These are phyloP conservation scores for Bovichtus diacanthus DNA, from an alignment of 2,797 vertebrate genomes.

Conservation along the genomic window DNA sequence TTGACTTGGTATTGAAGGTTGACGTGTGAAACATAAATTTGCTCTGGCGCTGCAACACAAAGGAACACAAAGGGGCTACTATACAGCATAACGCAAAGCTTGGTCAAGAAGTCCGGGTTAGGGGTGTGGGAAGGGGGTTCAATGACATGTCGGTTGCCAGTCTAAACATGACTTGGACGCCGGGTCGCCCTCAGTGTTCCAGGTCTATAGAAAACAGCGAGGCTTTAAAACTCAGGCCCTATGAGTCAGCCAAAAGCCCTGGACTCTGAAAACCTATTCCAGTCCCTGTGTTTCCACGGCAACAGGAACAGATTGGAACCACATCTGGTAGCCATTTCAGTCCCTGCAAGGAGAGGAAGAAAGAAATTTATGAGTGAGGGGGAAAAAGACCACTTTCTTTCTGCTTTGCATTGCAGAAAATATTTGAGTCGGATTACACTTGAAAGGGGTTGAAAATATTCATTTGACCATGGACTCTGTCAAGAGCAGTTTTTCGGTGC, in stretches of 20 bases:
- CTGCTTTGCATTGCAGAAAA: slow-evolving; percentile 94
- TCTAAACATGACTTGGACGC: slow-evolving; percentile 82
- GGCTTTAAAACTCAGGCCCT: slow-evolving; percentile 75
- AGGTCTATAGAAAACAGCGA: slow-evolving; percentile 78
- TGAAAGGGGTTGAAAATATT: slow-evolving; percentile 76
- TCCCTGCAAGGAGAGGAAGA: slow-evolving; percentile 82
- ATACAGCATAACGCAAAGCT: slow-evolving; percentile 50
- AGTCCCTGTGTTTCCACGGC: slow-evolving; percentile 84
- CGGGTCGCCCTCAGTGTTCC: slow-evolving; percentile 62
- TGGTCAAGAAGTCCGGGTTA: slow-evolving; percentile 58
- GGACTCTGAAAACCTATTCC: slow-evolving; percentile 82
- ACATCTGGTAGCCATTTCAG: slow-evolving; percentile 98
- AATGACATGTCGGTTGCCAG: slow-evolving; percentile 79
- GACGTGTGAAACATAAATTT: slow-evolving; percentile 51
- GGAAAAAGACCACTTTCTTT: slow-evolving; percentile 93
- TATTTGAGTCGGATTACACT: slow-evolving; percentile 83
- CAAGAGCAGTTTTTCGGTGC: slow-evolving; percentile 37
- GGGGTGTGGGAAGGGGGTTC: slow-evolving; percentile 66
- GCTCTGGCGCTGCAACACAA: slow-evolving; percentile 24
- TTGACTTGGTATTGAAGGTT: slow-evolving; percentile 33
- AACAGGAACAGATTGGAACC: slow-evolving; percentile 89
- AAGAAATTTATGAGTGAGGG: slow-evolving; percentile 92
- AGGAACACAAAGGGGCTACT: slow-evolving; percentile 57
- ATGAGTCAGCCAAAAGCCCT: slow-evolving; percentile 79
- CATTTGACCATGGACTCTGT: slow-evolving; percentile 52